These are phyloP conservation scores for Hypomecis atomaria DNA, from an alignment of 2,888 invertebrate genomes.

Conservation along the genomic window DNA sequence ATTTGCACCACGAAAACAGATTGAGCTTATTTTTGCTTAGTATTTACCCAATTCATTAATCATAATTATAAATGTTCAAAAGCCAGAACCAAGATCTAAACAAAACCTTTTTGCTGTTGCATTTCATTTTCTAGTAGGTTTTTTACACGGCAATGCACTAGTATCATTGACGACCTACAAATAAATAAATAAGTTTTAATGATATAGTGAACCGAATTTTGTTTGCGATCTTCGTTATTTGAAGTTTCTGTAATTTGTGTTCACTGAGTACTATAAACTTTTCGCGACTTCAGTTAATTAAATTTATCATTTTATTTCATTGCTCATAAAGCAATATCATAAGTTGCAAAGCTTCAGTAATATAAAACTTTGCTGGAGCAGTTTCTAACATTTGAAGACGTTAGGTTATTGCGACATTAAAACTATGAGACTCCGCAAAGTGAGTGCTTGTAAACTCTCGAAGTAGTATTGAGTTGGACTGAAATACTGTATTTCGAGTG, in stretches of 20 bases:
- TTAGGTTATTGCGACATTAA: constrained; percentile 71
- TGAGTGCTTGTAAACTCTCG: constrained; percentile 57
- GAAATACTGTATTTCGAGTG: constrained; percentile 1
- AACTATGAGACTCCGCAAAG: constrained; percentile 63
- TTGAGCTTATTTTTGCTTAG: too few species aligned
- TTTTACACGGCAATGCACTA: too few species aligned
- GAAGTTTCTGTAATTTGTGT: neutral
- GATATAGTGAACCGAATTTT: neutral
- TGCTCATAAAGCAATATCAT: constrained; percentile 51
- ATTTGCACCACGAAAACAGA: too few species aligned
- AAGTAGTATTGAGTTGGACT: constrained; percentile 22
- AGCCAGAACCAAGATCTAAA: too few species aligned
- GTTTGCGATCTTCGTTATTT: neutral
- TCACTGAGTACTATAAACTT: neutral
- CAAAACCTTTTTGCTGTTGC: too few species aligned
- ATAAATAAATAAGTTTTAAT: too few species aligned
- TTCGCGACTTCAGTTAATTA: constrained; percentile 23
- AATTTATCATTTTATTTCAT: constrained; percentile 33
- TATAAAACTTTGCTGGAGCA: constrained; percentile 49
- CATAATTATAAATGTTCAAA: too few species aligned
- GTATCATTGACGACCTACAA: too few species aligned
- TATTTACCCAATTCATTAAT: too few species aligned
- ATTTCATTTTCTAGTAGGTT: too few species aligned
- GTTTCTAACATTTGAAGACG: constrained; percentile 50
- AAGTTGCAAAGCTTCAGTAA: constrained; percentile 62